Base-by-base conservation (phyloP, 2,797 vertebrate species). In the Bucorvus abyssinicus region DNA sequence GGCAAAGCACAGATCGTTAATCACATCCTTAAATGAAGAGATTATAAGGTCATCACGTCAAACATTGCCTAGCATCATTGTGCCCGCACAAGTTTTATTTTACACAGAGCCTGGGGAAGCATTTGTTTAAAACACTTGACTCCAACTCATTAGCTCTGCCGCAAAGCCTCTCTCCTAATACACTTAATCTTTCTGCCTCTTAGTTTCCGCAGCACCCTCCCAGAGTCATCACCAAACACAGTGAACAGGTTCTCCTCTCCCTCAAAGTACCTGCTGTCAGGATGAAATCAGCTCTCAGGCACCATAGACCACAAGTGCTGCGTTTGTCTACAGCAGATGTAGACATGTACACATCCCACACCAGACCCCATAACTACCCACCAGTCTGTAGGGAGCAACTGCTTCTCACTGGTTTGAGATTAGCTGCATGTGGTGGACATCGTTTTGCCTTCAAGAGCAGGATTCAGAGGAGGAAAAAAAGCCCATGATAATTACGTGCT, bases 71-170 rank as follows among this genome's bases (percentile, higher is more conserved):
- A 71, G 73, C 89, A 87, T 84, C 85, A 16, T 7, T 63, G 90
- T 90, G 84, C 71, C 75, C 83, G 68, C 68, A 83, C 64, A 53
- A 95, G 92, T 92, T 87, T 96, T 85, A 91, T 95, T 94, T 95
- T 95, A 86, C 94, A 94, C 9, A 30, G 50, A 68, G 34, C 50
- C 76, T 3, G 4, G 61, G 69, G 53, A 94, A 88, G 53, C 85
- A 91, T 71, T 94, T 91, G 73, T 30, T 90, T 93, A 69, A 75
- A 88, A 52, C 65, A 81, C 91, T 89, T 88, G 85, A 81, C 50
- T 96, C 83, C 59, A 59, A 47, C 53, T 91, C 73, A 47, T 86
- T 52, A 95, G 26, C 57, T 84, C 38, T 50, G 53, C 61, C 6
- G 8, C 83, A 93, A 92, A 91, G 73, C 87, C 80, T 73, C 65